Base-by-base conservation (phyloP, 2,888 invertebrate species). In the Orgyia antiqua region DNA sequence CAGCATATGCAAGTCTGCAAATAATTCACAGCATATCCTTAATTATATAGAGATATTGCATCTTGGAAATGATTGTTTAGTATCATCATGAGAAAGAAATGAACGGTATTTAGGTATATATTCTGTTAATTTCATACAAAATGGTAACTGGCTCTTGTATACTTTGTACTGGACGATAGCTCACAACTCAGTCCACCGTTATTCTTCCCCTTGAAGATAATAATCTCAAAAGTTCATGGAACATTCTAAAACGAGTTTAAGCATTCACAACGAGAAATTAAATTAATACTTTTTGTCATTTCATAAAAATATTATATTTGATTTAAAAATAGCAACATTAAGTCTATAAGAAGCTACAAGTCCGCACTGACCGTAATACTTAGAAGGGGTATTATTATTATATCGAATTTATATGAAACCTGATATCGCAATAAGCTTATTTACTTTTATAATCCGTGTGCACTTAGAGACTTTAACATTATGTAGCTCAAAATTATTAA, bases 201-300 rank as follows among this genome's bases (percentile, higher is more conserved):
- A 72, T 73, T 70, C 74, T 72, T 72, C 67, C 75, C 30, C 67
- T 63, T 37, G 46, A 60, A 58, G 47, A 49, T 46, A 43, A 63
- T 55, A 52, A 58, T 53, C 44, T 58, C 55, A 51, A 55, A 15
- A 61, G 49, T 57, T 48, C 43, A 58, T 53, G 57, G 53, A 67
- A 53, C 34, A 46, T 65, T 62, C 64, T 54, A n/a, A 54, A 66
- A 70, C 68, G 61, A 67, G 66, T 62, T 63, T 57, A 67, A 66
- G 67, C 68, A 58, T 58, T 56, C 61, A 58, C 46, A 57, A 55
- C 56, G 62, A 65, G 60, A 71, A 74, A 73, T 65, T 72, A 73
- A 78, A 71, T 61, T 79, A 82, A 82, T 80, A 83, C 76, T 79
- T 71, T 68, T 72, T 73, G 84, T 86, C 83, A 82, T 76, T 77